phyloP scores from a whole-genome alignment of 2,888 invertebrate species.

The Acrobasis repandana region DNA sequence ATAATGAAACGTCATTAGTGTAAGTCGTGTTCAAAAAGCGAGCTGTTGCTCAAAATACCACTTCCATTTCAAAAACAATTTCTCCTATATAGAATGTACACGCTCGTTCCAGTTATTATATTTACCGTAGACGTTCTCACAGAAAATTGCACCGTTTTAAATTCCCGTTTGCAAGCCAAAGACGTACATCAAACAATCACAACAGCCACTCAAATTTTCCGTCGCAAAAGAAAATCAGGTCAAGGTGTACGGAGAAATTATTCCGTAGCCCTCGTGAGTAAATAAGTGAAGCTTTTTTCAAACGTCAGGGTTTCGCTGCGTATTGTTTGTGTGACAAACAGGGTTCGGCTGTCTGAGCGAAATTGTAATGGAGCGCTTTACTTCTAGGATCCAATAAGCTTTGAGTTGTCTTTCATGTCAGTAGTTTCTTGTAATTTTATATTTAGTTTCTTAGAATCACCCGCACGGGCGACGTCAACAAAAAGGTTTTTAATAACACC shows the following conservation, averaged over 20 bases:
- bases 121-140: neutral
- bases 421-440: neutral
- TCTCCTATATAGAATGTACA: conserved; percentile 3
- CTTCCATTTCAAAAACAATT: neutral
- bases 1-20: too few relatives aligned
- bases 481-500: too few relatives aligned
- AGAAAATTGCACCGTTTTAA: conserved; percentile 6
- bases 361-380: conserved; percentile 25
- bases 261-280: conserved; percentile 56
- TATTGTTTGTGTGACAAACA: conserved; percentile 35
- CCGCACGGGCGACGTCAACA: too few relatives aligned
- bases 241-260: conserved; percentile 66
- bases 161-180: conserved; percentile 9
- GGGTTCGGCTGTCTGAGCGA: conserved; percentile 26
- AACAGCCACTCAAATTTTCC: conserved; percentile 18
- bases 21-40: too few relatives aligned
- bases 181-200: conserved; percentile 18
- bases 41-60: neutral
- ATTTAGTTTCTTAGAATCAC: too few relatives aligned
- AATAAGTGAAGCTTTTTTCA: conserved; percentile 59
- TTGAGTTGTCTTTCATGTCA: neutral
- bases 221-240: conserved; percentile 45
- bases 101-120: conserved; percentile 9
- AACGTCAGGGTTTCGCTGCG: conserved; percentile 51
- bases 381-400: conserved; percentile 4